Base-by-base conservation (phyloP, 1,140 invertebrate genomes). In the Tetramorium alpestre region DNA sequence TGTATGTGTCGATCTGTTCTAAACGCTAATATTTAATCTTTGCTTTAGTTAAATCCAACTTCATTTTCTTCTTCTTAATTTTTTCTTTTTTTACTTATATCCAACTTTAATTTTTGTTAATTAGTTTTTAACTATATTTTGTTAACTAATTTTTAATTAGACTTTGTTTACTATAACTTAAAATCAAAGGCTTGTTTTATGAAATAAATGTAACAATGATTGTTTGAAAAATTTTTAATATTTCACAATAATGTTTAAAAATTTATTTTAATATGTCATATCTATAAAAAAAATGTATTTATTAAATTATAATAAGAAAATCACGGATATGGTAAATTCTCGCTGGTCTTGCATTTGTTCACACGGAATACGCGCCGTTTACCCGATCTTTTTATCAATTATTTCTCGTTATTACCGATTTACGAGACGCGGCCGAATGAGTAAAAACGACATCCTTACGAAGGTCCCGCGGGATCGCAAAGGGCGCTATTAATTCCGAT, bases 401-500 rank as follows among this genome's bases (percentile, higher is more conserved):
- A 38, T 13, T 72, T 60, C 51, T 87, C 33, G 28, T 82, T 82
- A 88, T 72, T 75, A 70, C 25, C 81, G 28, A 67, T 76, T 88
- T 81, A 67, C 38, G 28, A 60, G 33, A 44, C 58, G 18, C 73
- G 22, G 38, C 47, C 41, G 78, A 78, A 38, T 60, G 80, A 49
- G 72, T 87, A 70, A 89, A 86, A 78, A 84, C 78, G 62, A 44
- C 54, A 47, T 44, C 73, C 41, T 41, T 88, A 56, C 69, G 69
- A 56, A 88, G 78, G 78, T 81, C 78, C 25, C 75, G 80, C 85
- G 88, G 65, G 82, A 80, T 86, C 69, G 86, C 85, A 77, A 86
- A 93, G 85, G 84, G 89, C 89, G 89, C 89, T 91, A 93, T 93
- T 92, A 92, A 93, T 93, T 89, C 88, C 89, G 92, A 93, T 93